Percentiles rank a stretch among this genome's conserved stretches.
These are phyloP conservation scores for Channa maculata DNA, from an alignment of 2,113 vertebrate genomes.

Conservation along the genomic window DNA sequence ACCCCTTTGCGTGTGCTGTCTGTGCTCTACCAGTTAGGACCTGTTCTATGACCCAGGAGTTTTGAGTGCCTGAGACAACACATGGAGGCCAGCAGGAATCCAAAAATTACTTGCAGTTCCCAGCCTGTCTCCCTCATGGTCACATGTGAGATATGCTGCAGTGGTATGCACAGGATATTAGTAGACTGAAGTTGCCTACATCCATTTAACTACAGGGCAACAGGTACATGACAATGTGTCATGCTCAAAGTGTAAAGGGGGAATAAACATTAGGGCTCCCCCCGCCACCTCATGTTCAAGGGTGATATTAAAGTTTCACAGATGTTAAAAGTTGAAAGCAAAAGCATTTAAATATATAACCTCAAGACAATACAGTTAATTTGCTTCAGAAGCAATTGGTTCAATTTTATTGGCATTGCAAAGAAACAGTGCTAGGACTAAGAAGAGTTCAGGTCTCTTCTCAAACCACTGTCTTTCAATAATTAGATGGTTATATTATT, in stretches of 20 bases:
- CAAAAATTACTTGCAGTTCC: constrained; percentile 69
- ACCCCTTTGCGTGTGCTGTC: constrained; percentile 67
- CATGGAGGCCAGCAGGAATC: constrained; percentile 65
- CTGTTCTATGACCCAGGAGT: constrained; percentile 63
- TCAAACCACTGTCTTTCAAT: too few relatives aligned
- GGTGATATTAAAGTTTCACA: constrained; percentile 30
- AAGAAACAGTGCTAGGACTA: too few relatives aligned
- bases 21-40: constrained; percentile 67
- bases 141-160: constrained; percentile 38
- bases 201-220: constrained; percentile 29
- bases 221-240: constrained; percentile 52
- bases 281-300: constrained; percentile 12
- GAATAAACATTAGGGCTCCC: constrained; percentile 16
- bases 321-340: constrained; percentile 45
- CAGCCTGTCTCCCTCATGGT: constrained; percentile 39
- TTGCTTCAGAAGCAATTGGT: background rate
- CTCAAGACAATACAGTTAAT: background rate
- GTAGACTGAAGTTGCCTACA: constrained; percentile 24
- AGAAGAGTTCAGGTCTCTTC: too few relatives aligned
- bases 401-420: too few relatives aligned
- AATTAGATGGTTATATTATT: too few relatives aligned
- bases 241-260: constrained; percentile 17
- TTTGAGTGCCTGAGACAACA: constrained; percentile 59
- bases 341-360: constrained; percentile 11
- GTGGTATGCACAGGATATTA: constrained; percentile 56